Conservation (phyloP, 1,140 invertebrate genomes). For the Asobara japonica region DNA sequence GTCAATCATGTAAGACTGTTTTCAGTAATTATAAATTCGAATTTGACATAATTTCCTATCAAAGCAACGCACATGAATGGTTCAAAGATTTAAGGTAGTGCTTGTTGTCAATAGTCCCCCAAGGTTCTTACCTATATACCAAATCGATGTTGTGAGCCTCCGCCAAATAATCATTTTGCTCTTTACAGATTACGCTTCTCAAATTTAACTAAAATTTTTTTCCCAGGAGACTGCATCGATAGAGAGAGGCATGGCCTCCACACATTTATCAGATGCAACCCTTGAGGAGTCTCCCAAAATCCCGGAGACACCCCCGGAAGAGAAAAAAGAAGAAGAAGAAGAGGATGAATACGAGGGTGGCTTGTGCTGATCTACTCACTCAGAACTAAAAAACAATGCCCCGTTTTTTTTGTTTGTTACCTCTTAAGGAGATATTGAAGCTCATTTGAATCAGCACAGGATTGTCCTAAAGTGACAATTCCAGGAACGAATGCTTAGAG, state of each 20-base stretch:
- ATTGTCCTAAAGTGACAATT: background rate
- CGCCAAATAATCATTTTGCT: background rate
- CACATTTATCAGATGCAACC: background rate
- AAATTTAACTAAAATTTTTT: background rate
- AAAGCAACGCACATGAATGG: no score
- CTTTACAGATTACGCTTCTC: background rate
- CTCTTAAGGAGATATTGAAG: background rate
- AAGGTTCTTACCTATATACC: no score
- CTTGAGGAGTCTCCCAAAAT: background rate
- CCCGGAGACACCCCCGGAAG: background rate
- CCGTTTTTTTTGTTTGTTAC: background rate
- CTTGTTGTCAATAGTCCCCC: no score
- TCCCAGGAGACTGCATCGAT: background rate
- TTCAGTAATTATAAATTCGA: conserved; percentile 25
- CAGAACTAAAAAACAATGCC: background rate
- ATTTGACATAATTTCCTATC: no score
- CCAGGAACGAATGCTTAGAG: background rate
- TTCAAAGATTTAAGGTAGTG: no score
- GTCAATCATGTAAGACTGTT: conserved; percentile 53
- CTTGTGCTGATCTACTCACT: conserved; percentile 1
- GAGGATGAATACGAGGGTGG: conserved; percentile 4
- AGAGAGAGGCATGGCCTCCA: background rate
- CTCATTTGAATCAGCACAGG: background rate
- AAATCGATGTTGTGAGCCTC: no score
- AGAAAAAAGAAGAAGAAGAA: conserved; percentile 1